Evolutionary conservation across 2,888 invertebrate species (phyloP), one percentile per base, ranked within the genome.

Genomic region (Masnerella sp.): DNA sequence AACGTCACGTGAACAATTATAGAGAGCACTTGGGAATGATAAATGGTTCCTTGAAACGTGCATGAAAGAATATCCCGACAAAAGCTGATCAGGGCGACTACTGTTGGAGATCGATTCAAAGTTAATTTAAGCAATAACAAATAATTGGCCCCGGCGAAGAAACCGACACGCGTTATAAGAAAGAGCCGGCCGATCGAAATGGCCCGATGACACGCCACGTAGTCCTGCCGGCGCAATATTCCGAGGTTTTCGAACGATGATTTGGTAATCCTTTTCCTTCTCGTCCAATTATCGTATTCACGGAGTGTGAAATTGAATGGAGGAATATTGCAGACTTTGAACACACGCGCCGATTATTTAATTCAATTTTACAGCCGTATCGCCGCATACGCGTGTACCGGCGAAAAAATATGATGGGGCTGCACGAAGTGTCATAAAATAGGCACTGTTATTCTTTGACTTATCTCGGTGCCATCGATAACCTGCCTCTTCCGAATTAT

Each of bases 71-170:
- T 34, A 32, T 68, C 32, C 43, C 71, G 61, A 74, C 72, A 51
- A 79, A 77, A 64, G 68, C 43, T 40, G 74, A 77, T 76, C 67
- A 65, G 75, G 70, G 65, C 69, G 72, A 74, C 67, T 77, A 75
- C 77, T 70, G 38, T 61, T 43, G 36, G 5, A 51, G 64, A 76
- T 76, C 62, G 69, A 74, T 85, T 83, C 81, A 80, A 81, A 81
- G 82, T 84, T 85, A 83, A 85, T 84, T 85, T 82, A 78, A 80
- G 77, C 80, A 81, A 83, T 82, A 84, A 82, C 80, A 82, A 84
- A 85, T 85, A 84, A 84, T 85, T 84, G 84, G 77, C 75, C 62
- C 75, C 83, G 83, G 77, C 77, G 56, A 70, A 56, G 76, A 77
- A 71, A 75, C 65, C 74, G 76, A 58, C 70, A 76, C 76, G 77